A percentile compares a stretch with the other conserved stretches of the same genome.
phyloP scores from a whole-genome alignment of 2,888 invertebrate species.

The Lasioglossum pauxillum region DNA sequence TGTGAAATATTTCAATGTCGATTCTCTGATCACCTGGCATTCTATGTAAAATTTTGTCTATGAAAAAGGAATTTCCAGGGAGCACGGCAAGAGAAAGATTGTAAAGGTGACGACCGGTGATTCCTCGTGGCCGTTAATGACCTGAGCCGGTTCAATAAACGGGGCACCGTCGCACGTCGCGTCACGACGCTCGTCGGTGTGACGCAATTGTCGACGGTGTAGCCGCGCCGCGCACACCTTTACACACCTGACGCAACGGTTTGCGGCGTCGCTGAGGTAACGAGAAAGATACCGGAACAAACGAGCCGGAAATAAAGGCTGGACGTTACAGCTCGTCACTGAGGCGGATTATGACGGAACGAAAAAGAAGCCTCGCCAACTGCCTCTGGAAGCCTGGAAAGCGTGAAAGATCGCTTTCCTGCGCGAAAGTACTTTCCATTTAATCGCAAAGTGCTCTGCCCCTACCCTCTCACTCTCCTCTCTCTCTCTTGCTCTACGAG shows the following conservation, averaged over 20 bases:
- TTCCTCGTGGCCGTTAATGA: conserved; percentile 31
- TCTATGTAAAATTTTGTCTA: too few species aligned
- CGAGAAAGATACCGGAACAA: conserved; percentile 54
- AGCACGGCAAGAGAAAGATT: too few species aligned
- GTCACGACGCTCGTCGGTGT: too few species aligned
- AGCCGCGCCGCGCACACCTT: background rate
- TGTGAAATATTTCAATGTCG: too few species aligned
- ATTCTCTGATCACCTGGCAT: too few species aligned
- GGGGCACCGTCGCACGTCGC: background rate
- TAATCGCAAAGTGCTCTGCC: conserved; percentile 59
- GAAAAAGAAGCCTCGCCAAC: conserved; percentile 34
- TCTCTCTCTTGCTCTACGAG: background rate
- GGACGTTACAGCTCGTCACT: conserved; percentile 53
- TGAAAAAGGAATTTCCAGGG: too few species aligned
- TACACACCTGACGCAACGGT: conserved; percentile 41
- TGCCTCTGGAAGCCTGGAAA: conserved; percentile 68
- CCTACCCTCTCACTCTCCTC: conserved; percentile 12
- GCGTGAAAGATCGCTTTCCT: conserved; percentile 71
- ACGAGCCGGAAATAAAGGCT: conserved; percentile 68
- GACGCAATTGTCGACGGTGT: background rate
- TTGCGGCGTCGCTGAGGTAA: conserved; percentile 46
- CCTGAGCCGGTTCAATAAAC: conserved; percentile 26
- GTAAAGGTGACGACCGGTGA: background rate
- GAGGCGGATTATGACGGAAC: conserved; percentile 48
- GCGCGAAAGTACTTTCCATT: conserved; percentile 70